phyloP scores from a whole-genome alignment of 2,113 vertebrate species.

The Aphyosemion australe region DNA sequence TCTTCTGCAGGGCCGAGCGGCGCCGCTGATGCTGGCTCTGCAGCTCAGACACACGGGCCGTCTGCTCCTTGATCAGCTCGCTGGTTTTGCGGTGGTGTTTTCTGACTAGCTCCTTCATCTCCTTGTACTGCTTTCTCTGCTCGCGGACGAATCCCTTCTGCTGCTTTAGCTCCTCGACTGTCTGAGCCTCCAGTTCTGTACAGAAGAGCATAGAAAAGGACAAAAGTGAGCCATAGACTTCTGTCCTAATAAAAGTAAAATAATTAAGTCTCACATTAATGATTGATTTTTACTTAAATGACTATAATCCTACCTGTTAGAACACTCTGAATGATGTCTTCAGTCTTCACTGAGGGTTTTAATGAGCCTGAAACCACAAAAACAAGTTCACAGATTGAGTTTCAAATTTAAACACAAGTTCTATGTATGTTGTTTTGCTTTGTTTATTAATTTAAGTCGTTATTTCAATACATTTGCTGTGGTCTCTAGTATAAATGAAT shows the following conservation, averaged over 20 bases:
- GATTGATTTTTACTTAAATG: background rate
- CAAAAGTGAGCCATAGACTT: background rate
- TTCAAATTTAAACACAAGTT: too few relatives aligned
- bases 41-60: conserved; percentile 87
- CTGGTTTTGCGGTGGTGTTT: conserved; percentile 95
- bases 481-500: too few relatives aligned
- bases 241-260: too few relatives aligned
- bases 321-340: conserved; percentile 94
- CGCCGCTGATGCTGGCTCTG: conserved; percentile 88
- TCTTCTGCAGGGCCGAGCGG: conserved; percentile 87
- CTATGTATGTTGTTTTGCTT: too few relatives aligned
- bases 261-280: too few relatives aligned
- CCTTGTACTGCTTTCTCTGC: conserved; percentile 97
- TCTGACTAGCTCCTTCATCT: conserved; percentile 96
- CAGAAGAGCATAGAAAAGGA: background rate
- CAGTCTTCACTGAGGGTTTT: conserved; percentile 89
- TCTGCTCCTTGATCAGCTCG: conserved; percentile 96
- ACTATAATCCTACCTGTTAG: conserved; percentile 85
- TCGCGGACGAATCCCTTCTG: conserved; percentile 93
- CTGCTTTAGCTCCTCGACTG: conserved; percentile 93
- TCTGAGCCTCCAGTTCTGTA: conserved; percentile 91
- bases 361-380: conserved; percentile 80
- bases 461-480: too few relatives aligned
- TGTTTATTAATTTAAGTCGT: too few relatives aligned
- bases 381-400: too few relatives aligned